A percentile compares a stretch with the other conserved stretches of the same genome.
These are phyloP conservation scores for Orientallactaga sibirica DNA, from an alignment of 2,797 vertebrate species.

Conservation along the genomic window DNA sequence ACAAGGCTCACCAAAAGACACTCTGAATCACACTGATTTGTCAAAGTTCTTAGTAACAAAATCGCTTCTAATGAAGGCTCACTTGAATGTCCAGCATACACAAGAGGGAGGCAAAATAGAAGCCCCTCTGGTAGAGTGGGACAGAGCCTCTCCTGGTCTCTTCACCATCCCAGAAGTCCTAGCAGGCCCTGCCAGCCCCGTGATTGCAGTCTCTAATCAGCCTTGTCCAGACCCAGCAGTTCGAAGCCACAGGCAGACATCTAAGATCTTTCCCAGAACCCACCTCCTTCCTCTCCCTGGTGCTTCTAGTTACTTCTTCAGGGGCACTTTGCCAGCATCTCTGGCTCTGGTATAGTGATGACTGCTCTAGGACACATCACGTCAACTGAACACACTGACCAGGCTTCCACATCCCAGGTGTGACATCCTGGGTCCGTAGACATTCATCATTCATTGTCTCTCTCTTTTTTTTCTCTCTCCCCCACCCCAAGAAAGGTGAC, in stretches of 20 bases:
- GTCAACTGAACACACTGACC: background rate
- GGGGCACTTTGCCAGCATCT: background rate
- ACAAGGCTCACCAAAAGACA: background rate
- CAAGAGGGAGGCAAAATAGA: background rate
- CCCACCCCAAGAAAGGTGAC: background rate
- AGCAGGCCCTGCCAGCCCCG: background rate
- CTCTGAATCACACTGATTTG: background rate
- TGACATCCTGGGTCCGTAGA: background rate
- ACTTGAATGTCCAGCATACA: background rate
- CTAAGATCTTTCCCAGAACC: background rate
- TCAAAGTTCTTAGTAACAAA: background rate
- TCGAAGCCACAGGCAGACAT: background rate
- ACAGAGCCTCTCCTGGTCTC: background rate
- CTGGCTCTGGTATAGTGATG: background rate
- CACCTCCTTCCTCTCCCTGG: background rate
- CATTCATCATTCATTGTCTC: background rate
- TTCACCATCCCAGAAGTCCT: background rate
- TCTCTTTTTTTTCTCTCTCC: background rate
- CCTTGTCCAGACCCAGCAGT: background rate
- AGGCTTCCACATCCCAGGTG: background rate
- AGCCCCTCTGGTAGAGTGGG: background rate
- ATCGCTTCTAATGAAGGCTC: conserved; percentile 25
- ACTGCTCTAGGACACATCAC: background rate
- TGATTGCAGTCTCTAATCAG: background rate
- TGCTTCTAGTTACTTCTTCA: background rate